Evolutionary conservation across 2,888 invertebrate genomes (phyloP).

Genomic region (Chrysolina oricalcia): DNA sequence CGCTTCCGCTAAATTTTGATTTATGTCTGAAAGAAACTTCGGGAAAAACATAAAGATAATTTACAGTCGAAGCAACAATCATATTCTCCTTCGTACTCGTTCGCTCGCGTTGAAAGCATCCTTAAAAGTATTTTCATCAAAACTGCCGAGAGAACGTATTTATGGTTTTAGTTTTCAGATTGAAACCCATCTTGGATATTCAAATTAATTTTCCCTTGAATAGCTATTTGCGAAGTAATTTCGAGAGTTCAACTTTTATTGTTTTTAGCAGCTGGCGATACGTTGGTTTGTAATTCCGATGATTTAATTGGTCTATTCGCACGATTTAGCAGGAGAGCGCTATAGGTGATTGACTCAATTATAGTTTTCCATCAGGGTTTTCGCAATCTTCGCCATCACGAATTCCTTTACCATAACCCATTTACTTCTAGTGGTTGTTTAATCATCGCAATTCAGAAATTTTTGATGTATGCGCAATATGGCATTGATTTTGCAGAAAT

Average conservation of each 20-base stretch:
- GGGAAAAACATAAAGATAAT: slow-evolving; percentile 55
- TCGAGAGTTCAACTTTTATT: background rate
- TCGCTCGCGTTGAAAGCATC: slow-evolving; percentile 32
- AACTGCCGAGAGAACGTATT: slow-evolving; percentile 40
- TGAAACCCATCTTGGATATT: slow-evolving; percentile 21
- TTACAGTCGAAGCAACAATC: slow-evolving; percentile 53
- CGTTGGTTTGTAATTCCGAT: no score
- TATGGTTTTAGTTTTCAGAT: slow-evolving; percentile 37
- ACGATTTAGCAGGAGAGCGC: no score
- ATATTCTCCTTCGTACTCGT: slow-evolving; percentile 42
- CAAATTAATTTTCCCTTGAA: slow-evolving; percentile 2
- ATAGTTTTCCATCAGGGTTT: no score
- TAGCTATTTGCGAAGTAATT: background rate
- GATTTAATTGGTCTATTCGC: no score
- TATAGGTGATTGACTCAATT: no score
- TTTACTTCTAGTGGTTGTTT: no score
- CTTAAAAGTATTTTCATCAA: slow-evolving; percentile 45
- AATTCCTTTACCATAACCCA: no score
- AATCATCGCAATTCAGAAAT: no score
- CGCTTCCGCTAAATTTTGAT: slow-evolving; percentile 56
- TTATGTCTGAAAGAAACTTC: slow-evolving; percentile 52
- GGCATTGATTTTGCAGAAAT: no score
- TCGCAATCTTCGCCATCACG: no score
- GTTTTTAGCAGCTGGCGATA: background rate
- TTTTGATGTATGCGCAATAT: no score